A percentile compares a stretch with the other conserved stretches of the same genome.
These are phyloP conservation scores for Orchesellides sinensis DNA, from an alignment of 2,888 invertebrate species.

Conservation along the genomic window DNA sequence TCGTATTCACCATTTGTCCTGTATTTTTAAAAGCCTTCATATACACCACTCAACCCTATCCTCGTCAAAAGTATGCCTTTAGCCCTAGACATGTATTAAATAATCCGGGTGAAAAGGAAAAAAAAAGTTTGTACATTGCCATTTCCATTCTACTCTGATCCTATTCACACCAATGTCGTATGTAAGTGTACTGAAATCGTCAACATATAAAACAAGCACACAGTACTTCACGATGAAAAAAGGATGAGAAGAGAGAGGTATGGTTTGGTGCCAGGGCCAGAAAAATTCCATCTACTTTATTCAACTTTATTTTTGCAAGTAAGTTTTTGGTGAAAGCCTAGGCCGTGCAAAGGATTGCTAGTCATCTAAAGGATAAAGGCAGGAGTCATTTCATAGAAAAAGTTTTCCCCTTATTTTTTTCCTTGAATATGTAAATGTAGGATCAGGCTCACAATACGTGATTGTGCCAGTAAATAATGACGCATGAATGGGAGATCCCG, in stretches of 20 bases:
- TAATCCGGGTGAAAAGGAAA: too few species aligned
- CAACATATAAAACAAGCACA: background rate
- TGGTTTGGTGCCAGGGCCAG: constrained; percentile 22
- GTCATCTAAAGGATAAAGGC: constrained; percentile 14
- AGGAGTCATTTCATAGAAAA: constrained; percentile 12
- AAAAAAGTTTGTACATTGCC: too few species aligned
- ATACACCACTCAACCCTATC: too few species aligned
- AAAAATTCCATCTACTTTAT: background rate
- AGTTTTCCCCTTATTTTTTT: background rate
- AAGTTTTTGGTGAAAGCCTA: background rate
- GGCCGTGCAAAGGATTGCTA: constrained; percentile 4
- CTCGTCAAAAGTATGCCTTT: too few species aligned
- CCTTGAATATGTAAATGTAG: constrained; percentile 37
- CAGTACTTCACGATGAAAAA: background rate
- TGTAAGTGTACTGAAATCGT: too few species aligned
- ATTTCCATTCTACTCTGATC: too few species aligned
- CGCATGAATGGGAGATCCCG: background rate
- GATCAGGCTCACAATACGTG: constrained; percentile 12
- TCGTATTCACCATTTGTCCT: too few species aligned
- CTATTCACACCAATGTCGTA: too few species aligned
- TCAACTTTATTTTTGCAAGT: background rate
- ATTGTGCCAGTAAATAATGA: constrained; percentile 11
- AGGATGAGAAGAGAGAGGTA: constrained; percentile 3
- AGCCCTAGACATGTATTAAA: too few species aligned
- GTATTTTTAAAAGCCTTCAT: too few species aligned